Percentiles rank a stretch among this genome's conserved stretches.
Evolutionary conservation across 2,888 invertebrate genomes (phyloP).

Genomic region (Hylaea fasciaria): DNA sequence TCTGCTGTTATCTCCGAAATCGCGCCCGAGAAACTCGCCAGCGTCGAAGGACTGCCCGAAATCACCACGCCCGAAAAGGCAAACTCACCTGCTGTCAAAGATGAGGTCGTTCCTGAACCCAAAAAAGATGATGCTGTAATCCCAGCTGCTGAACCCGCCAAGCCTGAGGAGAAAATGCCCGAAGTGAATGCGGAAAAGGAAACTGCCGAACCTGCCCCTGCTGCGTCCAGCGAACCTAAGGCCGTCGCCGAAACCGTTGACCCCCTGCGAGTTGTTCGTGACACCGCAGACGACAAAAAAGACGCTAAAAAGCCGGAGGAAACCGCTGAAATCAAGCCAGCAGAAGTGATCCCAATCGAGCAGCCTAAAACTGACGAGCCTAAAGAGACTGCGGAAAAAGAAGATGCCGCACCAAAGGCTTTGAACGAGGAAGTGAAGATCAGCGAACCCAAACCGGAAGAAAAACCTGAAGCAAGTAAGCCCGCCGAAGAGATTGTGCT

Average conservation of each 20-base stretch:
- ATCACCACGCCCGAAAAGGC: conserved; percentile 23
- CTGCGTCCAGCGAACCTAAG: conserved; percentile 23
- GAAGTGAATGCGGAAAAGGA: conserved; percentile 36
- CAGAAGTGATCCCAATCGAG: conserved; percentile 10
- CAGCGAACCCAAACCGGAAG: conserved; percentile 1
- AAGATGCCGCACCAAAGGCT: conserved; percentile 36
- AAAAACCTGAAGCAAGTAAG: background rate
- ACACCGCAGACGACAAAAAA: conserved; percentile 61
- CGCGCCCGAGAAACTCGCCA: conserved; percentile 16
- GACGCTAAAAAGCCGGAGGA: conserved; percentile 39
- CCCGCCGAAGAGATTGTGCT: conserved; percentile 30
- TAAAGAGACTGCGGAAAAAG: conserved; percentile 16
- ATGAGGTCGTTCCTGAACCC: conserved; percentile 41
- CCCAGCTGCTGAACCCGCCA: conserved; percentile 12
- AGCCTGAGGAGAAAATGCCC: conserved; percentile 34
- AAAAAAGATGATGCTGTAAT: conserved; percentile 42
- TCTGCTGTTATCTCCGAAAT: conserved; percentile 15
- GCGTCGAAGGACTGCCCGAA: background rate
- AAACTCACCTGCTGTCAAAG: conserved; percentile 18
- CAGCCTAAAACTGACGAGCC: conserved; percentile 15
- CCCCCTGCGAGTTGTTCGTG: conserved; percentile 67
- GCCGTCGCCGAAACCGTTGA: conserved; percentile 44
- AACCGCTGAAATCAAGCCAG: conserved; percentile 28
- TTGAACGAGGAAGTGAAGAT: conserved; percentile 15
- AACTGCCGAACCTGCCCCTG: conserved; percentile 12